Conservation (phyloP, 1,140 invertebrate genomes). For the Cyclina sinensis region DNA sequence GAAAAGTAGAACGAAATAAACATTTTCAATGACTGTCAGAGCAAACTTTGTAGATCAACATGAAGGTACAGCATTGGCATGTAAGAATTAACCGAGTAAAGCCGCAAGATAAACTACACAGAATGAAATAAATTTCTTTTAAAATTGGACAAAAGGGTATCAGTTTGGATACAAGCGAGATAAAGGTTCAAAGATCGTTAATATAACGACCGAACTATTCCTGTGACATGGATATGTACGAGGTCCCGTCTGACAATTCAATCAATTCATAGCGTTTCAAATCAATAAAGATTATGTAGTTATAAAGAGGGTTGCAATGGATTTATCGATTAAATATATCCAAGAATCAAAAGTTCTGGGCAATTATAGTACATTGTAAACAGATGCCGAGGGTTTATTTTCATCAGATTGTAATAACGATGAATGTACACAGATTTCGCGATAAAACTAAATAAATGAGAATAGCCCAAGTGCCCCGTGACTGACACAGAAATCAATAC, state of each 20-base stretch:
- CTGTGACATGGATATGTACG: constrained; percentile 32
- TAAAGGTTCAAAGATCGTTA: constrained; percentile 48
- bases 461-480: constrained; percentile 21
- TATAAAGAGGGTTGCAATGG: constrained; percentile 32
- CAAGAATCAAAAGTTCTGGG: constrained; percentile 43
- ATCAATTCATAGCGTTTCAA: constrained; percentile 54
- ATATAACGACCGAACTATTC: constrained; percentile 46
- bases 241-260: constrained; percentile 26
- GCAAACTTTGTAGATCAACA: background rate
- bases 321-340: constrained; percentile 47
- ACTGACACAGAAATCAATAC: constrained; percentile 16
- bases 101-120: constrained; percentile 8
- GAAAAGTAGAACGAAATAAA: background rate
- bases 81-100: background rate
- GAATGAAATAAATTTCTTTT: constrained; percentile 52
- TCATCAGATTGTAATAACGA: constrained; percentile 50
- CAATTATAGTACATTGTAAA: constrained; percentile 31
- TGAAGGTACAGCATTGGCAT: background rate
- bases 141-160: constrained; percentile 54
- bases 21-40: background rate
- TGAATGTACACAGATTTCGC: constrained; percentile 39
- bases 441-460: constrained; percentile 49
- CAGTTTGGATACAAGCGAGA: constrained; percentile 20
- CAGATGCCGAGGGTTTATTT: constrained; percentile 15
- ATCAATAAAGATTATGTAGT: constrained; percentile 62